phyloP scores from a whole-genome alignment of 2,113 vertebrate genomes.

The Nannobrachium achirus region DNA sequence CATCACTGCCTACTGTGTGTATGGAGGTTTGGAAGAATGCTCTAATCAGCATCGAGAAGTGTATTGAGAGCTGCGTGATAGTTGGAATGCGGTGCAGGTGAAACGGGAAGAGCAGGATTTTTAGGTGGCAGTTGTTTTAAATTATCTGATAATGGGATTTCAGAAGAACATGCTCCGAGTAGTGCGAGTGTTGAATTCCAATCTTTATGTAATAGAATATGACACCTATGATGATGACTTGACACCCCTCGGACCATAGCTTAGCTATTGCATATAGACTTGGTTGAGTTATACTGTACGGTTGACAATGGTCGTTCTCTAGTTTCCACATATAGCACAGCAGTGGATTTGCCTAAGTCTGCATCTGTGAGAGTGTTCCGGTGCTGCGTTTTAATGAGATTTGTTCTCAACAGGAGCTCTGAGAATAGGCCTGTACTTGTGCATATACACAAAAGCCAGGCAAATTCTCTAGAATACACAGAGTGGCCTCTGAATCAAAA shows the following conservation, averaged over 20 bases:
- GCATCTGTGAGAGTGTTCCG: conserved; percentile 11
- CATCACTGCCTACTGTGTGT: background rate
- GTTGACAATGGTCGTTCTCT: conserved; percentile 23
- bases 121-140: conserved; percentile 7
- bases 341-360: conserved; percentile 55
- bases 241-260: background rate
- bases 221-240: background rate
- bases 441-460: background rate
- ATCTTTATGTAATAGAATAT: background rate
- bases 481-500: conserved; percentile 24
- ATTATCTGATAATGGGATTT: conserved; percentile 38
- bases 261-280: background rate
- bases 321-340: conserved; percentile 51
- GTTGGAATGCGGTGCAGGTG: background rate
- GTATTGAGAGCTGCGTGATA: background rate
- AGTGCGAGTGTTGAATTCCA: background rate
- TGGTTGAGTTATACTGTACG: background rate
- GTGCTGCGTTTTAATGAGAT: conserved; percentile 27
- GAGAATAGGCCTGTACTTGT: conserved; percentile 26
- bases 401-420: conserved; percentile 11
- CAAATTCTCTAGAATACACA: conserved; percentile 9
- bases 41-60: background rate
- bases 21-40: conserved; percentile 4
- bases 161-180: background rate
- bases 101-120: background rate